Conservation (phyloP, 1,140 invertebrate species). For the Bombus sylvicola region DNA sequence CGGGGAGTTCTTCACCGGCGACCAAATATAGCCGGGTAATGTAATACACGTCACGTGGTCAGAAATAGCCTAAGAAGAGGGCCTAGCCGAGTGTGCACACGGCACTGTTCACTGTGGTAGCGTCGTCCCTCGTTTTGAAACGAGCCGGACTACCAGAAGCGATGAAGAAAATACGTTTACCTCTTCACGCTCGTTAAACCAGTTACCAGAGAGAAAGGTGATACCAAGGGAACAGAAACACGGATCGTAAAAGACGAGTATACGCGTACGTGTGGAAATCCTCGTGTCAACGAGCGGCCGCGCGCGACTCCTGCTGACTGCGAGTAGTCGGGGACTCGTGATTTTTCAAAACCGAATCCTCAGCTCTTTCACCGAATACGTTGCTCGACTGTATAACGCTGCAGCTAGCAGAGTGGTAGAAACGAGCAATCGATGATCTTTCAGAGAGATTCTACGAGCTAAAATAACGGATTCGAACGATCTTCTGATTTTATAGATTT, state of each 20-base stretch:
- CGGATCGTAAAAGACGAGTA: conserved; percentile 34
- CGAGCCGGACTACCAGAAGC: conserved; percentile 40
- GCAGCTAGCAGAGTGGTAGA: not conserved
- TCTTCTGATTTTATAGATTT: not conserved
- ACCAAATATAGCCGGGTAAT: conserved; percentile 82
- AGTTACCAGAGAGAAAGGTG: conserved; percentile 52
- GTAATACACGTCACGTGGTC: conserved; percentile 81
- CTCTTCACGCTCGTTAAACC: conserved; percentile 58
- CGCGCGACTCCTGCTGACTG: not conserved
- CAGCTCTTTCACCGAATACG: no score
- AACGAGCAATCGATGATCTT: not conserved
- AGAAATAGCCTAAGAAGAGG: conserved; percentile 79
- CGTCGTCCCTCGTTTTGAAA: conserved; percentile 43
- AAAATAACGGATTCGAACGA: not conserved
- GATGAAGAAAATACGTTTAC: conserved; percentile 56
- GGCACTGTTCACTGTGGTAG: conserved; percentile 66
- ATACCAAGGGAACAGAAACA: conserved; percentile 36
- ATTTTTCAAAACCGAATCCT: not conserved
- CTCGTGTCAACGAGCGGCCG: not conserved
- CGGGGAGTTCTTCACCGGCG: conserved; percentile 62
- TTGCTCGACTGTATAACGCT: not conserved
- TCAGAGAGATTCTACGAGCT: not conserved
- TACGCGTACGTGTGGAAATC: not conserved
- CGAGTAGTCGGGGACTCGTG: no score
- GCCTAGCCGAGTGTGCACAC: conserved; percentile 78